Base-by-base conservation (phyloP, 2,113 vertebrate species). In the Turdus rufiventris region DNA sequence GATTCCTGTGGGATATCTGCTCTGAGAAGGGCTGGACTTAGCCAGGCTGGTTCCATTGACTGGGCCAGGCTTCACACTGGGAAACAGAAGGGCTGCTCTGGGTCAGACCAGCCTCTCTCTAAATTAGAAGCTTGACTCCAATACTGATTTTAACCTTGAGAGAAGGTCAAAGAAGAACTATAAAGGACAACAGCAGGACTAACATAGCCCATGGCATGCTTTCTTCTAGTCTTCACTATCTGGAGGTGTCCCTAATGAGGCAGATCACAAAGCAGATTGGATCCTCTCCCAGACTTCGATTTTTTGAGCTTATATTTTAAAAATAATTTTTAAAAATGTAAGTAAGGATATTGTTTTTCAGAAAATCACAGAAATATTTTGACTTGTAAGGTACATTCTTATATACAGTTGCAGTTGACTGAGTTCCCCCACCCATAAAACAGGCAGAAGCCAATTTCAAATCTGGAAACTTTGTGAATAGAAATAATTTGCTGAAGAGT, bases 61-160 rank as follows among this genome's bases (percentile, higher is more conserved):
- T 42, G 34, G 61, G 9, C 24, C 21, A 17, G 58, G 31, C 58
- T 80, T 73, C 53, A 42, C 0, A 0, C 1, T 50, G 54, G 42
- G 51, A 80, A 61, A 26, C 26, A 70, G 58, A 65, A n/a, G 0
- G 3, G 36, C n/a, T 87, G 14, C 13, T 75, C 76, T 29, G 58
- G 45, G 51, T 50, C 78, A 85, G 15, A 58, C 3, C n/a, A 83
- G 24, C 24, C 56, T 29, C 31, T 34, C 5, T 14, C 50, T 56
- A 23, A 82, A 76, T 38, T 19, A 48, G 47, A 31, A 76, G 3
- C 45, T 75, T 77, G 19, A 43, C 23, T 80, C 38, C 54, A 54
- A 6, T 45, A 23, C 8, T 51, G 53, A 83, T 65, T 72, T 88
- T 72, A 79, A 75, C 48, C 66, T 65, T 61, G 47, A 53, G 25